A percentile compares a stretch with the other conserved stretches of the same genome.
phyloP scores from a whole-genome alignment of 1,140 invertebrate species.

The Phthorimaea operculella region DNA sequence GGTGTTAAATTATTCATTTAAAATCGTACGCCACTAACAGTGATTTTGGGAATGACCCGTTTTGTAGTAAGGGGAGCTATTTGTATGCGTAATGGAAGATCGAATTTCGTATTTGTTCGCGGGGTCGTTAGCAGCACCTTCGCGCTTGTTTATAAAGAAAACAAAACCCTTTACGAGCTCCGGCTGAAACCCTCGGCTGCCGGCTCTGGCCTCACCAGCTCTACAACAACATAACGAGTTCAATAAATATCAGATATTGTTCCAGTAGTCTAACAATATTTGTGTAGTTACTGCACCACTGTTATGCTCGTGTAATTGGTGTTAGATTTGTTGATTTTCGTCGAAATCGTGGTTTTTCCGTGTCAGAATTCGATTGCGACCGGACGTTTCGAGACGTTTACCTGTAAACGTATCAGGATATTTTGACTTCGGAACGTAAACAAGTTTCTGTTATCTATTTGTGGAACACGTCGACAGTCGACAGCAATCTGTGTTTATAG shows the following conservation, averaged over 20 bases:
- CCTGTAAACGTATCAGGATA: too few species aligned
- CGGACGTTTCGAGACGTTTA: too few species aligned
- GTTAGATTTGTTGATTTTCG: too few species aligned
- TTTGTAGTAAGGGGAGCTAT: slow-evolving; percentile 37
- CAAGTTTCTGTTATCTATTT: neutral
- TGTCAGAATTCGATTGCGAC: too few species aligned
- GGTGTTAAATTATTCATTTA: too few species aligned
- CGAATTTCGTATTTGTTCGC: slow-evolving; percentile 67
- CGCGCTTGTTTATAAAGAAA: slow-evolving; percentile 63
- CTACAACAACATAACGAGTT: slow-evolving; percentile 13
- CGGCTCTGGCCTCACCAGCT: slow-evolving; percentile 32
- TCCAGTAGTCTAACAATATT: neutral
- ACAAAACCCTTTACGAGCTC: slow-evolving; percentile 51
- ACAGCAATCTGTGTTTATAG: slow-evolving; percentile 32
- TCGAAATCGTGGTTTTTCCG: too few species aligned
- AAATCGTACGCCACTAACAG: too few species aligned
- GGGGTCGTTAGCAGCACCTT: slow-evolving; percentile 63
- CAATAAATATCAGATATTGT: slow-evolving; percentile 4
- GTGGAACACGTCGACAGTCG: neutral
- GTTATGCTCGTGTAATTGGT: neutral
- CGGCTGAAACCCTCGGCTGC: slow-evolving; percentile 22
- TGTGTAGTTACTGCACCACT: neutral
- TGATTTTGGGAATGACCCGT: slow-evolving; percentile 5
- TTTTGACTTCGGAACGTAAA: too few species aligned
- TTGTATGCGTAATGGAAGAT: slow-evolving; percentile 66